Evolutionary conservation across 2,888 invertebrate genomes (phyloP).

Genomic region (Aspidiotus destructor): DNA sequence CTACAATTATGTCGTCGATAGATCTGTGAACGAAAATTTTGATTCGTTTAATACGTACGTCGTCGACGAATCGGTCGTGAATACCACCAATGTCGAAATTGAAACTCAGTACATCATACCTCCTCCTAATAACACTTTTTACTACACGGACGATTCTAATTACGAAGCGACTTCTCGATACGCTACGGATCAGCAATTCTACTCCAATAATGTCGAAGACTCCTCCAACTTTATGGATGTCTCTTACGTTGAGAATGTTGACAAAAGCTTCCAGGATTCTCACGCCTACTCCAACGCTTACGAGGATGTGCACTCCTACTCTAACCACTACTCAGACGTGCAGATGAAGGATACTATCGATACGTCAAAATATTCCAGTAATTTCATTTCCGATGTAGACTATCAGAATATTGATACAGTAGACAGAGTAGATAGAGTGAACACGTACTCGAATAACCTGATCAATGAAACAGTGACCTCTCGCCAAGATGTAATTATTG

Average conservation of each 20-base stretch:
- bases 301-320: not conserved
- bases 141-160: not conserved
- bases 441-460: conserved; percentile 9
- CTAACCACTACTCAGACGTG: not conserved
- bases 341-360: not conserved
- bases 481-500: conserved; percentile 20
- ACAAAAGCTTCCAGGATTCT: not conserved
- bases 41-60: not conserved
- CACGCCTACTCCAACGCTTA: not conserved
- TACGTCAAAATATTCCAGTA: not conserved
- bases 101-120: not conserved
- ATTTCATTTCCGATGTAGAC: not conserved
- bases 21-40: not conserved
- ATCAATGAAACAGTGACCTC: conserved; percentile 11
- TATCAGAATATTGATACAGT: not conserved
- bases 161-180: not conserved
- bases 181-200: not conserved
- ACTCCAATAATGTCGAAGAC: not conserved
- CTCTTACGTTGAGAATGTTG: not conserved
- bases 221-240: conserved; percentile 2
- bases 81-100: not conserved
- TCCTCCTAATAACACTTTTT: no score
- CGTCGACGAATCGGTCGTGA: conserved; percentile 10
- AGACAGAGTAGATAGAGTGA: not conserved
- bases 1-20: conserved; percentile 4